phyloP scores from a whole-genome alignment of 2,888 invertebrate species.

The Cephonodes hylas region DNA sequence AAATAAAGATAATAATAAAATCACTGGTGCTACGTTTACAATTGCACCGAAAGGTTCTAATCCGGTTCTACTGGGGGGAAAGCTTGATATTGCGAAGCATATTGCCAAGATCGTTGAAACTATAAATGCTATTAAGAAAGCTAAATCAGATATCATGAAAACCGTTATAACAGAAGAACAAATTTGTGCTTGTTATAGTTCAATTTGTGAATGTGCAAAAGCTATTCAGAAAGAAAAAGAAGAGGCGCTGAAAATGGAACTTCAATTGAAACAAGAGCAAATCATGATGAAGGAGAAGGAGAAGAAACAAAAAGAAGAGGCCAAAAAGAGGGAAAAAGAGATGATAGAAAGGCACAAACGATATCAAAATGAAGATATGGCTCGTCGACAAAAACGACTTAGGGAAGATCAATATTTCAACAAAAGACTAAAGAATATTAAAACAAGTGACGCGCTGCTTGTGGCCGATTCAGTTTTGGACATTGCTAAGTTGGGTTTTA shows the following conservation, averaged over 20 bases:
- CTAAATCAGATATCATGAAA: background rate
- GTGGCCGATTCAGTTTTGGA: constrained; percentile 31
- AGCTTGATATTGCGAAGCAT: background rate
- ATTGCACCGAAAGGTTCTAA: background rate
- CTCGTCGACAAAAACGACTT: constrained; percentile 21
- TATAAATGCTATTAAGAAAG: constrained; percentile 1
- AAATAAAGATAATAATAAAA: background rate
- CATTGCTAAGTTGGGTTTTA: constrained; percentile 22
- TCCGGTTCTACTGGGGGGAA: background rate
- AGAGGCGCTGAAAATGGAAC: background rate
- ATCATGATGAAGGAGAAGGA: constrained; percentile 4
- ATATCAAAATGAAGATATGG: constrained; percentile 22
- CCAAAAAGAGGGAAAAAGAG: constrained; percentile 11
- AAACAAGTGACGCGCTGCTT: constrained; percentile 24
- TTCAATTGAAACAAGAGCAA: constrained; percentile 1
- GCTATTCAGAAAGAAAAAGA: constrained; percentile 11
- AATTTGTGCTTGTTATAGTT: constrained; percentile 25
- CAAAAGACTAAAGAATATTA: constrained; percentile 23
- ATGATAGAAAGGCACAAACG: constrained; percentile 14
- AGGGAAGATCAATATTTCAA: constrained; percentile 22
- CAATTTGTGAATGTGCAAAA: constrained; percentile 20
- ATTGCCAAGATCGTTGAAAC: background rate
- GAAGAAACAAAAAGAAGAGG: constrained; percentile 17
- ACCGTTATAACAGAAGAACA: background rate
- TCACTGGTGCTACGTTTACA: background rate